phyloP scores from a whole-genome alignment of 2,797 vertebrate species.

The Crenichthys baileyi region DNA sequence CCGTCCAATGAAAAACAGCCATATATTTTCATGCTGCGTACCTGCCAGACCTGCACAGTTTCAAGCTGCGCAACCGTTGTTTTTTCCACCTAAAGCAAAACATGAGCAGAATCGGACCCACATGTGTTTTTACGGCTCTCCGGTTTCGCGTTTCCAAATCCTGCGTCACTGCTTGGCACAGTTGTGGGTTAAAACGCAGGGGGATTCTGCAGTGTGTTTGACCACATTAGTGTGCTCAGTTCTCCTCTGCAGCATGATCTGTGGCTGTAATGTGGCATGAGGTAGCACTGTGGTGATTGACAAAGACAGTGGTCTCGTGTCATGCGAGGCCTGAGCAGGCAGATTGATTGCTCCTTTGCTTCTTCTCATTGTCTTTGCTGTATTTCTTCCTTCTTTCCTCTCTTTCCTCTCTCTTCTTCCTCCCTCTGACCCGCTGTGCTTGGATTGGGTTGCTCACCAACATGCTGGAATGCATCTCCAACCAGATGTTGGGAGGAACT shows the following conservation, averaged over 20 bases:
- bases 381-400: conserved; percentile 25
- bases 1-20: conserved; percentile 67
- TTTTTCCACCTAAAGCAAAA: conserved; percentile 65
- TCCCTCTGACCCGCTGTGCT: conserved; percentile 71
- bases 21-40: conserved; percentile 68
- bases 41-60: conserved; percentile 76
- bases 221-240: conserved; percentile 42
- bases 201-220: conserved; percentile 44
- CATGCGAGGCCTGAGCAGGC: conserved; percentile 30
- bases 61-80: conserved; percentile 62
- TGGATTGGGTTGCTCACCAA: conserved; percentile 74
- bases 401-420: conserved; percentile 36
- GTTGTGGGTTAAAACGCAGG: conserved; percentile 40
- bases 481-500: conserved; percentile 79
- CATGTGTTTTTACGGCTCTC: conserved; percentile 71
- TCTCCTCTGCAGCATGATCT: conserved; percentile 38
- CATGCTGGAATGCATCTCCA: conserved; percentile 65
- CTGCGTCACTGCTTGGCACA: conserved; percentile 62
- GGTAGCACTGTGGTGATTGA: conserved; percentile 60
- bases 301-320: conserved; percentile 71
- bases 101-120: conserved; percentile 53
- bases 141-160: conserved; percentile 62
- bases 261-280: conserved; percentile 56
- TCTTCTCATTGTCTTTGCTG: conserved; percentile 3
- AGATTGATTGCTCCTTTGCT: conserved; percentile 49